Percentiles rank a stretch among this genome's conserved stretches.
These are phyloP conservation scores for Lipophrys pholis DNA, from an alignment of 2,113 vertebrate genomes.

Conservation along the genomic window DNA sequence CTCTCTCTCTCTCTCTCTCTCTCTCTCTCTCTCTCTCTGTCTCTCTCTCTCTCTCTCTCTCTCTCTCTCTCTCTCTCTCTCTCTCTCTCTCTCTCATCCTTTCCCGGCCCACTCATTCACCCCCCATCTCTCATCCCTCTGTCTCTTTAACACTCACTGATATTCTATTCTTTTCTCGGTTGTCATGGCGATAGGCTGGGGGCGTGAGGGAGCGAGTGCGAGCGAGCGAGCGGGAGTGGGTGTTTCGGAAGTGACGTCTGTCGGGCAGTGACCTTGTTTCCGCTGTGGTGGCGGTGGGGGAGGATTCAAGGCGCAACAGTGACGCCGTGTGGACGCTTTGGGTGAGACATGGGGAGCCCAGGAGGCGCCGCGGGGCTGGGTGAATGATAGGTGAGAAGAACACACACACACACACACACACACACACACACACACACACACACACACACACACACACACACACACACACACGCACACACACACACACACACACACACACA, in stretches of 20 bases:
- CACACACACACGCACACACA: slow-evolving; percentile 5
- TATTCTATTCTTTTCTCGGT: slow-evolving; percentile 88
- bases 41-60: slow-evolving; percentile 40
- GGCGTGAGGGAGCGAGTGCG: slow-evolving; percentile 85
- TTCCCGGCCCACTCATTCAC: slow-evolving; percentile 31
- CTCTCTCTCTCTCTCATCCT: slow-evolving; percentile 31
- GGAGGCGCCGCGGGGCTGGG: slow-evolving; percentile 68
- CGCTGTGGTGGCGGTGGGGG: slow-evolving; percentile 83
- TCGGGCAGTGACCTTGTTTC: slow-evolving; percentile 88
- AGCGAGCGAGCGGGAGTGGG: slow-evolving; percentile 83
- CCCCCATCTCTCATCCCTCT: slow-evolving; percentile 79
- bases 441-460: slow-evolving; percentile 22
- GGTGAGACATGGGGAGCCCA: slow-evolving; percentile 70
- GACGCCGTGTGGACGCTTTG: slow-evolving; percentile 83
- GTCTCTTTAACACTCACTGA: slow-evolving; percentile 87
- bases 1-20: too few relatives aligned
- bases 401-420: slow-evolving; percentile 13
- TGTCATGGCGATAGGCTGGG: slow-evolving; percentile 88
- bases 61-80: slow-evolving; percentile 12
- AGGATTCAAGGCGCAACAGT: slow-evolving; percentile 79
- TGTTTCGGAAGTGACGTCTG: slow-evolving; percentile 89
- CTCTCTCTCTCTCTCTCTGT: too few relatives aligned
- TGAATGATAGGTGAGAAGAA: slow-evolving; percentile 79
- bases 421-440: not conserved
- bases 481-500: too few relatives aligned